Evolutionary conservation across 2,797 vertebrate genomes (phyloP), one percentile per base, ranked within the genome.

Genomic region (Melanogrammus aeglefinus): DNA sequence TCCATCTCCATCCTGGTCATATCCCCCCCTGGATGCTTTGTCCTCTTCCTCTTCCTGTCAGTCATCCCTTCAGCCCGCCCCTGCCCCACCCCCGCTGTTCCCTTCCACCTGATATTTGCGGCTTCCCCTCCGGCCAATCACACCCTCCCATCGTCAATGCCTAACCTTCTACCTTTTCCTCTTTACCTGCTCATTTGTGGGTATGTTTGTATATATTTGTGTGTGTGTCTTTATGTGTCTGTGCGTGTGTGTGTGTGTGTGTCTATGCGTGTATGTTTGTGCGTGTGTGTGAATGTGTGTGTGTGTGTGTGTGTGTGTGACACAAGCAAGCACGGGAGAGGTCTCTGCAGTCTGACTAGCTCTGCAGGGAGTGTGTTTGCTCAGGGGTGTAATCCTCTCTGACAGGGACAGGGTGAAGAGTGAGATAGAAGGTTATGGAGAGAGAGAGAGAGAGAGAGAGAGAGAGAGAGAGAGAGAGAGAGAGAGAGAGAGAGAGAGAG

Each of bases 301-400:
- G 70, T 38, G 41, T 76, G 78, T 63, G n/a, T 63, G 69, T n/a
- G 70, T 33, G 69, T 57, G 70, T 38, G 41, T 76, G 78, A 24
- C 31, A 57, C 75, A 76, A 76, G 79, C 81, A 83, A 70, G 76
- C 6, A 79, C 77, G 74, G 76, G 77, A 69, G 78, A 4, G 21
- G 78, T 70, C 75, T 39, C 72, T 41, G n/a, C 39, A 73, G 83
- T 85, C 83, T 91, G 80, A 82, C 86, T 86, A 7, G 78, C 83
- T 90, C 87, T 79, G 39, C 21, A 82, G 89, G 82, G 90, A 89
- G 80, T 80, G 85, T 83, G 83, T 88, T 90, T 83, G 86, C 85
- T 94, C 93, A 93, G 88, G 92, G 88, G 90, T 94, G 91, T 94
- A 94, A 95, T 94, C 91, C 89, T 89, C 87, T 90, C 84, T 92